phyloP scores from a whole-genome alignment of 2,797 vertebrate genomes.

The Perdix hodgsoniae region DNA sequence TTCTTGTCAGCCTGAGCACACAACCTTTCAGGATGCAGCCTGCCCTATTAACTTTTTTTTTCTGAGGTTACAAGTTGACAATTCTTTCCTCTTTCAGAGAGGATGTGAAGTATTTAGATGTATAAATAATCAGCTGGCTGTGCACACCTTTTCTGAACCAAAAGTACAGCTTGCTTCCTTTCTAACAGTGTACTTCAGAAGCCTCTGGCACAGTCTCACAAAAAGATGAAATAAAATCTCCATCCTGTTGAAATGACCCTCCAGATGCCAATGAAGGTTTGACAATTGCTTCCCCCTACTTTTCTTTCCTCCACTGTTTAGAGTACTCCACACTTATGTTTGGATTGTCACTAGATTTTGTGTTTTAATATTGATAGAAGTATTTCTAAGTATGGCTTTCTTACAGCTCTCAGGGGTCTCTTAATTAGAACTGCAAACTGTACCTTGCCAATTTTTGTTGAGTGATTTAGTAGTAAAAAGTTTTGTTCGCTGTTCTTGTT shows the following conservation, averaged over 20 bases:
- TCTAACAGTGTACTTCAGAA: background rate
- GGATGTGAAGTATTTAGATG: background rate
- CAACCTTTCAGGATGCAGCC: background rate
- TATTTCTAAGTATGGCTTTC: background rate
- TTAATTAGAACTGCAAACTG: slow-evolving; percentile 22
- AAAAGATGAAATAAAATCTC: background rate
- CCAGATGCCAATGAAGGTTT: background rate
- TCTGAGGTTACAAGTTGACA: background rate
- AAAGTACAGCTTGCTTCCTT: background rate
- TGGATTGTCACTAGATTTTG: background rate
- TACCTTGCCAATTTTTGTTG: background rate
- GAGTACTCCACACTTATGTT: background rate
- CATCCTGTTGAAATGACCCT: background rate
- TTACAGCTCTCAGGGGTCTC: background rate
- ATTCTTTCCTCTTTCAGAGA: background rate
- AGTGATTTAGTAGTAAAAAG: background rate
- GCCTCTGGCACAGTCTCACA: background rate
- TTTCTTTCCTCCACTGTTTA: background rate
- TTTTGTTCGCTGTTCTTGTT: background rate
- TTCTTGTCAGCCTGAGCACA: background rate
- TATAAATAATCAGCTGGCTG: background rate
- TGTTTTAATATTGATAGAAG: background rate
- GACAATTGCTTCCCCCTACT: background rate
- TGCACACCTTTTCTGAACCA: background rate
- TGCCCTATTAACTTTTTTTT: background rate